A percentile compares a stretch with the other conserved stretches of the same genome.
phyloP scores from a whole-genome alignment of 2,888 invertebrate species.

The Ypsolopha sequella region DNA sequence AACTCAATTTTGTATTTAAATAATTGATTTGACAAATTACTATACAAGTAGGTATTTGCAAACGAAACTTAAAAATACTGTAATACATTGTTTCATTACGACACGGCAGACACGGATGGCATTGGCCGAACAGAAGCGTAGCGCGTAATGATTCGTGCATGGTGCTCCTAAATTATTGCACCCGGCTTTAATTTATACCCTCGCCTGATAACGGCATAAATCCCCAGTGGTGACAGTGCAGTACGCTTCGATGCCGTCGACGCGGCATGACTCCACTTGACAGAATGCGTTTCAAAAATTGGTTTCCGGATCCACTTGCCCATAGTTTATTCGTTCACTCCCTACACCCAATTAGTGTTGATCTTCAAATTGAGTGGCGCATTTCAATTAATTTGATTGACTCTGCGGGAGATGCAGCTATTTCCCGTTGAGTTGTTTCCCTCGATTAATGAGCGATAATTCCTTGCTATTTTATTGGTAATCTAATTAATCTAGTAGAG shows the following conservation, averaged over 20 bases:
- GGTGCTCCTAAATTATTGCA: slow-evolving; percentile 67
- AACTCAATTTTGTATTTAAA: no score
- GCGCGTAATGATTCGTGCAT: slow-evolving; percentile 69
- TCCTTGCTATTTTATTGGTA: no score
- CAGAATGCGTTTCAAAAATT: slow-evolving; percentile 24
- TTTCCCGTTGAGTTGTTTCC: neutral
- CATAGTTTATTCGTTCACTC: slow-evolving; percentile 1
- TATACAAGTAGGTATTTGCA: no score
- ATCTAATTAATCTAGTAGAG: no score
- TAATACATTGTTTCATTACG: no score
- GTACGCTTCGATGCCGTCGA: slow-evolving; percentile 50
- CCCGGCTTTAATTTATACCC: slow-evolving; percentile 62
- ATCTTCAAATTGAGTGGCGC: slow-evolving; percentile 1
- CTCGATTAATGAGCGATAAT: no score
- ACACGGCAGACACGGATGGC: no score
- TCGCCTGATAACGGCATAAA: slow-evolving; percentile 65
- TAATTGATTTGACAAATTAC: no score
- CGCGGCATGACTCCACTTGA: slow-evolving; percentile 53
- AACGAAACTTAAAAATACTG: no score
- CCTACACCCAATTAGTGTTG: slow-evolving; percentile 5
- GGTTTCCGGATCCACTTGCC: slow-evolving; percentile 9
- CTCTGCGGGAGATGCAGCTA: neutral
- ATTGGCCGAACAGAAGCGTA: slow-evolving; percentile 36
- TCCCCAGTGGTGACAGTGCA: slow-evolving; percentile 51
- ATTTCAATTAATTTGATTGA: neutral